Percentiles rank a stretch among this genome's conserved stretches.
Evolutionary conservation across 1,140 invertebrate genomes (phyloP).

Genomic region (Neodiprion fabricii): DNA sequence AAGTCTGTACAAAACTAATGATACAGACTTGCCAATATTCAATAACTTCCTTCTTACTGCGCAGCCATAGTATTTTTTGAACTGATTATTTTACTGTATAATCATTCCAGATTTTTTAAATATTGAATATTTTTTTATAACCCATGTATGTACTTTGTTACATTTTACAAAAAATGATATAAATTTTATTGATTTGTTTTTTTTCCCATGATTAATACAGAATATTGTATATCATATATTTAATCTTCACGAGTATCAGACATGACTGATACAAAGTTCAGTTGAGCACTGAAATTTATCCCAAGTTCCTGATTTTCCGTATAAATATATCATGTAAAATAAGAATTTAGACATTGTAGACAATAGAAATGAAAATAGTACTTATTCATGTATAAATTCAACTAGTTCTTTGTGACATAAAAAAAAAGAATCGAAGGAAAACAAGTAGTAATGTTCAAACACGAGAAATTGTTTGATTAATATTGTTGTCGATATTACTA

Average conservation of each 20-base stretch:
- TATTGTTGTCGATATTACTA: conserved; percentile 12
- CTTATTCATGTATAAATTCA: too few relatives aligned
- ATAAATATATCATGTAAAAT: not conserved
- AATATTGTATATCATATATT: too few relatives aligned
- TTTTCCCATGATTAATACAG: too few relatives aligned
- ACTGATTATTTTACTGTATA: not conserved
- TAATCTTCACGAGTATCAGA: too few relatives aligned
- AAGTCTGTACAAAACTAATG: too few relatives aligned
- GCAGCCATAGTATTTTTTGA: not conserved
- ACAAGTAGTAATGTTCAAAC: not conserved
- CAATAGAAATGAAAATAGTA: not conserved
- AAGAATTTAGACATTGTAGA: not conserved
- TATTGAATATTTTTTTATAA: not conserved
- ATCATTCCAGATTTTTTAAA: not conserved
- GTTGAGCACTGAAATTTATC: not conserved
- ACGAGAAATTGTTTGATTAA: not conserved
- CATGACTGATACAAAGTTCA: not conserved
- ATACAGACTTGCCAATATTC: not conserved
- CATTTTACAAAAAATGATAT: not conserved
- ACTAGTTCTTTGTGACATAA: not conserved
- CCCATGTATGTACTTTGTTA: not conserved
- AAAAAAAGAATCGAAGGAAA: not conserved
- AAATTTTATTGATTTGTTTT: not conserved
- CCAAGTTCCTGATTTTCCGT: not conserved
- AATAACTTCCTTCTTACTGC: not conserved